Evolutionary conservation across 2,113 vertebrate genomes (phyloP), one percentile per base, ranked within the genome.

Genomic region (Cnemophilus loriae): DNA sequence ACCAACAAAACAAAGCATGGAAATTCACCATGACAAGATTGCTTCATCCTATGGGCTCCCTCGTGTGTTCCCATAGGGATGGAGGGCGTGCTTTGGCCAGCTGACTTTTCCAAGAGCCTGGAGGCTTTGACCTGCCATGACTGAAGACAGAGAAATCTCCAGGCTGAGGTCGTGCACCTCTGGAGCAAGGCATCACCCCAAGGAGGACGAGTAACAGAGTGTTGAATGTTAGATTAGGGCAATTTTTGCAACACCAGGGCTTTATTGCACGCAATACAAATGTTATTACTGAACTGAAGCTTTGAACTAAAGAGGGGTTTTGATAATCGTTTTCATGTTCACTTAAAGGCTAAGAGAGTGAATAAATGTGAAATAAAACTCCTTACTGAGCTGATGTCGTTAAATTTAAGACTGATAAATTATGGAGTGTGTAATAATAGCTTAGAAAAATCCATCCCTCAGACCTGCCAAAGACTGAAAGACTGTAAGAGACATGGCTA

Each of bases 301-400:
- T 84, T 41, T 71, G 76, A 78, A 44, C n/a, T 78, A 4, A 73
- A 76, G 57, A 46, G 9, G 3, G 9, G 17, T 6, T 53, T 73
- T 56, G 30, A 67, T 89, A 46, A 41, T 41, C 3, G 3, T 53
- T 84, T 78, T 90, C 23, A 0, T 37, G 28, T 67, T 88, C 42
- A 32, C 64, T 81, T 75, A 52, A 37, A 81, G 28, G 60, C 83
- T 81, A 70, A 63, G 77, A 86, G 83, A 81, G 37, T 30, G 67
- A 81, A 93, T 77, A 87, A 96, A 93, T 37, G 67, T 24, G 81
- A 90, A 94, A 78, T 75, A 79, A 84, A 96, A 87, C 53, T 78
- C 79, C 55, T 53, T 10, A 1, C 53, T 70, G 82, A 93, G 50
- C 50, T 42, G 71, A 63, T 95, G 76, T 44, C 75, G 64, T 94